phyloP scores from a whole-genome alignment of 2,888 invertebrate species.

The Scaptomyza flava region DNA sequence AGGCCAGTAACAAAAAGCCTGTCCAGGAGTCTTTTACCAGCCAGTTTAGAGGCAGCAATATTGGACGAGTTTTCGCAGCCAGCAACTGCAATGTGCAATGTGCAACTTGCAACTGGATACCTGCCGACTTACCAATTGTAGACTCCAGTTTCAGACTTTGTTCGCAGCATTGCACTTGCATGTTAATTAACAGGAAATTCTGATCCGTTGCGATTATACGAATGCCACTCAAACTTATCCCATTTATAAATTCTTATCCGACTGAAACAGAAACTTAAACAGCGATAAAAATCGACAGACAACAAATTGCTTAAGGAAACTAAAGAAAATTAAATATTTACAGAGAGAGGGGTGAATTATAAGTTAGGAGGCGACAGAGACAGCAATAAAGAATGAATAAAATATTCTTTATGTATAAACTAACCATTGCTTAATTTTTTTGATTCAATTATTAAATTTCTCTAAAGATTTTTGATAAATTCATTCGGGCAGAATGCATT shows the following conservation, averaged over 20 bases:
- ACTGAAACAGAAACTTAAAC: neutral
- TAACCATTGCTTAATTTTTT: too few species aligned
- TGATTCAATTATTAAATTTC: too few species aligned
- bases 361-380: neutral
- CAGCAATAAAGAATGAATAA: neutral
- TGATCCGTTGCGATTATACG: constrained; percentile 70
- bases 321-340: neutral
- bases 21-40: constrained; percentile 30
- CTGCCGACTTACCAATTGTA: constrained; percentile 21
- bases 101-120: constrained; percentile 16
- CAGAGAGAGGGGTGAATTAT: neutral
- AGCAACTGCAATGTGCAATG: constrained; percentile 13
- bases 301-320: constrained; percentile 59
- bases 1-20: constrained; percentile 9
- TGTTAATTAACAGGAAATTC: constrained; percentile 74
- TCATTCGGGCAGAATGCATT: too few species aligned
- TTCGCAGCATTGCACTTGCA: constrained; percentile 66
- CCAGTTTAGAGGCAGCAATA: constrained; percentile 31
- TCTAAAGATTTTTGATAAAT: too few species aligned
- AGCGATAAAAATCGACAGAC: constrained; percentile 61
- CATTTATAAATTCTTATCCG: neutral
- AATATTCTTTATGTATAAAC: too few species aligned
- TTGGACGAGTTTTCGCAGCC: constrained; percentile 52
- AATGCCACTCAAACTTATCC: constrained; percentile 42
- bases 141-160: constrained; percentile 4